A percentile compares a stretch with the other conserved stretches of the same genome.
These are phyloP conservation scores for Calonectris borealis DNA, from an alignment of 2,113 vertebrate genomes.

Conservation along the genomic window DNA sequence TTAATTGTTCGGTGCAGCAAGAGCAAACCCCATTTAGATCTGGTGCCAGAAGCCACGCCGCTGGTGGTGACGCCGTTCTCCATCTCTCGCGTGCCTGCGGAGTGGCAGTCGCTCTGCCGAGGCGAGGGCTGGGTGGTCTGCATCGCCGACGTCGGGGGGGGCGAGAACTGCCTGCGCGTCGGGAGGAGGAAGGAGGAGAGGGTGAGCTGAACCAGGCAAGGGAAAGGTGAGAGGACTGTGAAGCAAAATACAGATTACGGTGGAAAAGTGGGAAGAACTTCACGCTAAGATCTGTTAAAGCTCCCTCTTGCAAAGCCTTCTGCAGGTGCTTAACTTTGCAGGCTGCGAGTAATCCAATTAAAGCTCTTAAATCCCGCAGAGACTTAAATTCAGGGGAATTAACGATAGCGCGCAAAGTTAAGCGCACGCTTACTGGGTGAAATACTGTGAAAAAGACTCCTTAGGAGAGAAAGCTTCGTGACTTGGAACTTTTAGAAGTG, in stretches of 20 bases:
- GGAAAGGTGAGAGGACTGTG: slow-evolving; percentile 23
- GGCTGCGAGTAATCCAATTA: slow-evolving; percentile 62
- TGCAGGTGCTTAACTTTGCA: slow-evolving; percentile 63
- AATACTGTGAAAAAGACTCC: slow-evolving; percentile 11
- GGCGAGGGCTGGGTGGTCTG: neutral
- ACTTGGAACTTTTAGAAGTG: slow-evolving; percentile 39
- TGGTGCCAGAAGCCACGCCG: neutral
- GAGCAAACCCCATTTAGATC: neutral
- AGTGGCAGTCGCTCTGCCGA: neutral
- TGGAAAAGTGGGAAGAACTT: slow-evolving; percentile 58
- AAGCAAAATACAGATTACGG: slow-evolving; percentile 30
- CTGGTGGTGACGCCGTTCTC: neutral
- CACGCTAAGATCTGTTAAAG: slow-evolving; percentile 57
- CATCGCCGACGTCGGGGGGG: neutral
- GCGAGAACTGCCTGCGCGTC: neutral
- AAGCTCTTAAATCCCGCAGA: slow-evolving; percentile 45
- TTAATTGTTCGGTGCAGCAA: neutral
- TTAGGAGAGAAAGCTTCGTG: neutral
- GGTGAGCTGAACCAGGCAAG: neutral
- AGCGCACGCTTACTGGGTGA: slow-evolving; percentile 30
- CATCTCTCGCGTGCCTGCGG: neutral
- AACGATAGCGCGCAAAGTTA: slow-evolving; percentile 55
- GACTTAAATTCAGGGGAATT: slow-evolving; percentile 58
- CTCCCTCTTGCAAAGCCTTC: slow-evolving; percentile 37
- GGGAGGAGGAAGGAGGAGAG: neutral